Evolutionary conservation across 2,797 vertebrate genomes (phyloP), one percentile per base, ranked within the genome.

Genomic region (Lithobates pipiens): DNA sequence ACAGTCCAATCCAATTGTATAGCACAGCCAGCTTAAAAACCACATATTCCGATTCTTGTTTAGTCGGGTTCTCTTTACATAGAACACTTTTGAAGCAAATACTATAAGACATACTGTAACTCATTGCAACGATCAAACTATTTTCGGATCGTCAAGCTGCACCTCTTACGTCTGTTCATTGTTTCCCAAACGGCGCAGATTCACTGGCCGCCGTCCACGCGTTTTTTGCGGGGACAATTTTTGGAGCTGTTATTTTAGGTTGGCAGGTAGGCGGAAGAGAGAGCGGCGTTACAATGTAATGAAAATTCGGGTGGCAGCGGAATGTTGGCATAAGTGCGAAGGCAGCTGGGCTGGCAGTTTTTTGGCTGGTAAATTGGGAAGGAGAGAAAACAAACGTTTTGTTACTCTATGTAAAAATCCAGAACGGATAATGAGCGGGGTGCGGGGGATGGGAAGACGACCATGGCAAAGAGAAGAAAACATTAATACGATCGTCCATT

Each of bases 341-440:
- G 76, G 73, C 85, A 86, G 76, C 78, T 86, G 85, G 78, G 76
- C 73, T 29, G 65, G 46, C 36, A 68, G 29, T 82, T 46, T 46
- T 82, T 76, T 70, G 78, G 78, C 73, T 67, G 79, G 6, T 39
- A 39, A 7, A 39, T 39, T 39, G 39, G 39, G 39, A 10, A 39
- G 63, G 71, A 77, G 76, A 71, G 46, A 25, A 72, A 21, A 63
- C 5, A 7, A 15, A n/a, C 2, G 21, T 21, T 63, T n/a, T 63
- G 57, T 63, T 21, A 21, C 57, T 15, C 3, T 4, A 15, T 63
- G 15, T 39, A 25, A n/a, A 32, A 63, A 54, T 68, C 57, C 57
- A 77, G 27, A 75, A 80, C 15, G 32, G 18, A 11, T 27, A 76
- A 9, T 8, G 39, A 25, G 70, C 1, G 70, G 78, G 18, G 78